Percentiles rank a stretch among this genome's conserved stretches.
These are phyloP conservation scores for Tridacna crocea DNA, from an alignment of 2,888 invertebrate genomes.

Conservation along the genomic window DNA sequence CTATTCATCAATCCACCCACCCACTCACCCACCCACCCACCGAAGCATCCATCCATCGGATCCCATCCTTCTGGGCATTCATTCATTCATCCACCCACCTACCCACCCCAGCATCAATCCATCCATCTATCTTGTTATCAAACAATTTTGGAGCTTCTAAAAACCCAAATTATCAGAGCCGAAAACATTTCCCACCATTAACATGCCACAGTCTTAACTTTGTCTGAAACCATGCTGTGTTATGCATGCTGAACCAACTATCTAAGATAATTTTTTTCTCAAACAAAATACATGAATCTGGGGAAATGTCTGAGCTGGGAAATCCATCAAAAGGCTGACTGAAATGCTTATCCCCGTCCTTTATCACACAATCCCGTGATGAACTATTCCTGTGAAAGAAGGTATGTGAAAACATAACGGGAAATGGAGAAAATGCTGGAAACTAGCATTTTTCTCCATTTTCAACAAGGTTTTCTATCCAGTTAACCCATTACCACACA, in stretches of 20 bases:
- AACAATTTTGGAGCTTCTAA: not conserved
- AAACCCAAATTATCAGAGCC: not conserved
- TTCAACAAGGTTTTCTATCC: too few species aligned
- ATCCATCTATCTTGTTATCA: not conserved
- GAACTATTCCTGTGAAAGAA: not conserved
- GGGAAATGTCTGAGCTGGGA: not conserved
- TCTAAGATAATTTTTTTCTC: not conserved
- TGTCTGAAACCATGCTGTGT: constrained; percentile 3
- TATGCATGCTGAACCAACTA: constrained; percentile 7
- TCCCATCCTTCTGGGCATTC: not conserved
- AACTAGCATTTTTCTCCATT: too few species aligned
- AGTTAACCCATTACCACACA: too few species aligned
- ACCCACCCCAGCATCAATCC: not conserved
- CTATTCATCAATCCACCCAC: not conserved
- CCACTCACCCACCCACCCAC: not conserved
- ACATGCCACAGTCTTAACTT: not conserved
- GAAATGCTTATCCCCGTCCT: not conserved
- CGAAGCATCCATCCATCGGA: not conserved
- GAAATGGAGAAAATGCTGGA: too few species aligned
- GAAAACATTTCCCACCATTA: not conserved
- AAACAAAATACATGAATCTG: not conserved
- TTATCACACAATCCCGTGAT: not conserved
- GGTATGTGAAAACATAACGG: not conserved
- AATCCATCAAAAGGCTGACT: constrained; percentile 1
- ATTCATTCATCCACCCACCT: not conserved